A percentile compares a stretch with the other conserved stretches of the same genome.
Evolutionary conservation across 2,888 invertebrate genomes (phyloP).

Genomic region (Pyrocoelia pectoralis): DNA sequence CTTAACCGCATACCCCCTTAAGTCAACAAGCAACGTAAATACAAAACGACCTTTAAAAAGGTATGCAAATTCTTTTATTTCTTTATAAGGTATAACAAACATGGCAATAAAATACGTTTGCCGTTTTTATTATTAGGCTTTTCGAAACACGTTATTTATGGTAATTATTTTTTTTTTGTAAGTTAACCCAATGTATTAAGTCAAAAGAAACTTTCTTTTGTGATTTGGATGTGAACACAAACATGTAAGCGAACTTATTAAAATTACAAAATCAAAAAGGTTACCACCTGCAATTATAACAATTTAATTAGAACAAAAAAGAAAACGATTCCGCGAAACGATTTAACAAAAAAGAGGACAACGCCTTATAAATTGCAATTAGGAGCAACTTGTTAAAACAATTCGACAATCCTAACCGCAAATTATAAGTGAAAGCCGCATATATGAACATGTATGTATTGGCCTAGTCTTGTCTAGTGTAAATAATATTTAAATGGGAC

Average conservation of each 20-base stretch:
- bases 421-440: constrained; percentile 30
- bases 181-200: neutral
- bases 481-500: constrained; percentile 13
- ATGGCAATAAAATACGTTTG: constrained; percentile 14
- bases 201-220: neutral
- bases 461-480: constrained; percentile 2
- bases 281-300: constrained; percentile 3
- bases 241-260: neutral
- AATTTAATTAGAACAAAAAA: constrained; percentile 28
- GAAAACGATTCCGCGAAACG: constrained; percentile 22
- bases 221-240: neutral
- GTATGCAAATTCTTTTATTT: constrained; percentile 21
- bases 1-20: too few species aligned
- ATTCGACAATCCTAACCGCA: constrained; percentile 32
- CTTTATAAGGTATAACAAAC: constrained; percentile 25
- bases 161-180: constrained; percentile 4
- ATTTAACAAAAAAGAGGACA: constrained; percentile 22
- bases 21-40: constrained; percentile 8
- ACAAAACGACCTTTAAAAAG: constrained; percentile 17
- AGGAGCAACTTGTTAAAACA: constrained; percentile 32
- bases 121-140: neutral
- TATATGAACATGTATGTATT: constrained; percentile 4
- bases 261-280: constrained; percentile 1
- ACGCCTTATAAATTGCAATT: constrained; percentile 30
- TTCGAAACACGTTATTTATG: constrained; percentile 1